phyloP scores from a whole-genome alignment of 2,113 vertebrate species.

The Pedionomus torquatus region DNA sequence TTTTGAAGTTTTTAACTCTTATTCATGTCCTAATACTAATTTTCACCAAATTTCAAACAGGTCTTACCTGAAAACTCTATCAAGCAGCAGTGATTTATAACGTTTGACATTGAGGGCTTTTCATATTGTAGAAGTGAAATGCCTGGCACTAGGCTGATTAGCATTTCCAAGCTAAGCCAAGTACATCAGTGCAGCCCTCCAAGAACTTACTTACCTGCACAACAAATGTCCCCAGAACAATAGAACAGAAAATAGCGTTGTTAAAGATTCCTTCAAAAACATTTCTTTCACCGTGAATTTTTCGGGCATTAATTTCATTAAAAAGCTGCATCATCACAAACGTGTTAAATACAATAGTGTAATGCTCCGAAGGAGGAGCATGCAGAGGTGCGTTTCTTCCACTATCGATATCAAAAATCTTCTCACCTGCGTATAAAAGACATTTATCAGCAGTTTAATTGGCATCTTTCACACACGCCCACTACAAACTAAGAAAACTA shows the following conservation, averaged over 20 bases:
- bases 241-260: constrained; percentile 96
- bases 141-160: background rate
- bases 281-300: constrained; percentile 98
- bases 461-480: background rate
- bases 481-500: background rate
- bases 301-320: constrained; percentile 98
- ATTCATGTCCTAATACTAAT: background rate
- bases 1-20: background rate
- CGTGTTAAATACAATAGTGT: constrained; percentile 98
- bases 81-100: background rate
- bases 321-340: constrained; percentile 99
- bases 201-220: constrained; percentile 85
- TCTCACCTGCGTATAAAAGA: constrained; percentile 84
- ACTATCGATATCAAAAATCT: constrained; percentile 93
- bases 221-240: constrained; percentile 95
- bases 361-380: constrained; percentile 95
- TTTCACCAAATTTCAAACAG: background rate
- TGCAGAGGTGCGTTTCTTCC: constrained; percentile 93
- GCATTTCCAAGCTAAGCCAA: background rate
- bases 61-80: background rate
- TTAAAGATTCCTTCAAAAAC: constrained; percentile 99
- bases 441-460: background rate
- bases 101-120: background rate
- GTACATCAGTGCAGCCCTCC: background rate
- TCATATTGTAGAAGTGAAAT: background rate